These are phyloP conservation scores for Stenodera caucasica DNA, from an alignment of 2,888 invertebrate genomes.

Conservation along the genomic window DNA sequence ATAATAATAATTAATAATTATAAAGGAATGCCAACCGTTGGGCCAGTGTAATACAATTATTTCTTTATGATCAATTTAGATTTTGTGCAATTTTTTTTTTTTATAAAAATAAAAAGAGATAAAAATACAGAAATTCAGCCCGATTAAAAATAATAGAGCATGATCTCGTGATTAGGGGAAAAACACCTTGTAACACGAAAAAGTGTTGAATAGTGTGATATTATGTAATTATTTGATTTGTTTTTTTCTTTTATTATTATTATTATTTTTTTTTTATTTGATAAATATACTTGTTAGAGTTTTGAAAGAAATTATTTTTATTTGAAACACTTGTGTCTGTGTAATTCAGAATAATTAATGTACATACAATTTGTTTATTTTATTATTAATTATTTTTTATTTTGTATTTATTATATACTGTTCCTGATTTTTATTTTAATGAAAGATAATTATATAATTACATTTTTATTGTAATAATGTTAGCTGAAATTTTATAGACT, in stretches of 20 bases:
- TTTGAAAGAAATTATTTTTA: slow-evolving; percentile 49
- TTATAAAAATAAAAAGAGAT: slow-evolving; percentile 8
- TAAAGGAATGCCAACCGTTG: slow-evolving; percentile 16
- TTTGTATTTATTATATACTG: slow-evolving; percentile 55
- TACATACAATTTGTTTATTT: slow-evolving; percentile 47
- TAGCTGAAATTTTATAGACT: slow-evolving; percentile 26
- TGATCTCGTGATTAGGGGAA: slow-evolving; percentile 54
- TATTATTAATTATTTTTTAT: slow-evolving; percentile 40
- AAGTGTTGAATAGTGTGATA: slow-evolving; percentile 56
- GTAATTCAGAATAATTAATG: slow-evolving; percentile 43
- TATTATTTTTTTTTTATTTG: slow-evolving; percentile 48
- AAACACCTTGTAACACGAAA: slow-evolving; percentile 51
- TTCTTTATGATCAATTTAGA: slow-evolving; percentile 18
- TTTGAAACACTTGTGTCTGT: slow-evolving; percentile 42
- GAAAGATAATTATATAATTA: slow-evolving; percentile 22
- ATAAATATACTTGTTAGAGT: slow-evolving; percentile 48
- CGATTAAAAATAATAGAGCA: slow-evolving; percentile 36
- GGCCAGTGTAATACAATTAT: slow-evolving; percentile 45
- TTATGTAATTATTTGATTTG: slow-evolving; percentile 57
- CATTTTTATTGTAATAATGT: slow-evolving; percentile 27
- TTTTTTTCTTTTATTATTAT: slow-evolving; percentile 48
- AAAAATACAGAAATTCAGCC: background rate
- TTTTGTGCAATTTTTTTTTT: slow-evolving; percentile 37
- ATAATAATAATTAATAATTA: background rate
- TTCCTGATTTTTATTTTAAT: slow-evolving; percentile 49